These are phyloP conservation scores for Electrona antarctica DNA, from an alignment of 2,113 vertebrate species.

Conservation along the genomic window DNA sequence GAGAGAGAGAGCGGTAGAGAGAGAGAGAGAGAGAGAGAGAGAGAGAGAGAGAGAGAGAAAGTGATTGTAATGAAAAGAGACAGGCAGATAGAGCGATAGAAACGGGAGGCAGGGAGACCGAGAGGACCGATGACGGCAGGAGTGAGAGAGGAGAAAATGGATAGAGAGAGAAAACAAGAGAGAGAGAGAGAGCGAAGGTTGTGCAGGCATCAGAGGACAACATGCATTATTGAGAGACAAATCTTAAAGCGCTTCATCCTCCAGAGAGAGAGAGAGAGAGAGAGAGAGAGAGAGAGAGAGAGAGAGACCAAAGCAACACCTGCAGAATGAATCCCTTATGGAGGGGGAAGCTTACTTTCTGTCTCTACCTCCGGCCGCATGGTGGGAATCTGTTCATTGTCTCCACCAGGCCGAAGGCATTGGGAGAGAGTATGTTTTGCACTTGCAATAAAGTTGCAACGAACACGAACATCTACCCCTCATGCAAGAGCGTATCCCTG, in stretches of 20 bases:
- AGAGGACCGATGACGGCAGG: background rate
- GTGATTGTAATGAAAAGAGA: conserved; percentile 48
- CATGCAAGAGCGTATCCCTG: background rate
- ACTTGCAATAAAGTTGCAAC: too few species aligned
- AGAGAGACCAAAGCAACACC: background rate
- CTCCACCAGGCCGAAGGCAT: too few species aligned
- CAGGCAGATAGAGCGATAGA: conserved; percentile 18
- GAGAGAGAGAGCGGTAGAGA: background rate
- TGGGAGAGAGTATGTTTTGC: too few species aligned
- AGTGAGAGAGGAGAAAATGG: background rate
- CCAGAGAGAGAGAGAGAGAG: conserved; percentile 5
- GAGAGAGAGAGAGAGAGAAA: background rate
- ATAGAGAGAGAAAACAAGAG: background rate
- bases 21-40: background rate
- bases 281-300: background rate
- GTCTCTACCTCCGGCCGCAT: too few species aligned
- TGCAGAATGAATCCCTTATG: background rate
- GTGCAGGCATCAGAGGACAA: conserved; percentile 36
- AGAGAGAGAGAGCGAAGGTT: conserved; percentile 33
- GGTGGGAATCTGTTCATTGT: too few species aligned
- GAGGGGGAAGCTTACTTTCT: background rate
- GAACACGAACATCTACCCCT: background rate
- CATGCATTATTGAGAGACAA: conserved; percentile 67
- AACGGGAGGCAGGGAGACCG: conserved; percentile 22
- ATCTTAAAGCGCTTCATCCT: conserved; percentile 70